Percentiles rank a stretch among this genome's conserved stretches.
These are phyloP conservation scores for Callopanchax toddi DNA, from an alignment of 2,113 vertebrate genomes.

Conservation along the genomic window DNA sequence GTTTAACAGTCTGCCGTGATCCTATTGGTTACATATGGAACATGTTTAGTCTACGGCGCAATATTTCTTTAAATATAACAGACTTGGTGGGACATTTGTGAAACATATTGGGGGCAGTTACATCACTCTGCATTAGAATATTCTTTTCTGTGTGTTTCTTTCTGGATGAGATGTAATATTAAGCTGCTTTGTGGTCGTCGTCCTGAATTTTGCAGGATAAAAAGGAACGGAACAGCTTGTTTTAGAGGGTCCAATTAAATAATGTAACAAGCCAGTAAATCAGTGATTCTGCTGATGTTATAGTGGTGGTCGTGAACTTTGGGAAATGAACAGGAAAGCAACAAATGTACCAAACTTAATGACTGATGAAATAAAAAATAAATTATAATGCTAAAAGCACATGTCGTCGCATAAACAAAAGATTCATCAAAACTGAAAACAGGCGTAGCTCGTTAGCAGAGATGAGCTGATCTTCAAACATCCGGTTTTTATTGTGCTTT, in stretches of 20 bases:
- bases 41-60: not conserved
- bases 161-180: conserved; percentile 22
- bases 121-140: conserved; percentile 5
- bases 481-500: conserved; percentile 70
- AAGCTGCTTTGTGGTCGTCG: conserved; percentile 7
- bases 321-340: no score
- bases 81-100: not conserved
- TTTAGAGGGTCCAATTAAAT: not conserved
- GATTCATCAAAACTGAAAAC: conserved; percentile 17
- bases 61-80: conserved; percentile 11
- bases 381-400: not conserved
- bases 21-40: not conserved
- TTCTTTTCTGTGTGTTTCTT: not conserved
- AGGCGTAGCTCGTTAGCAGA: conserved; percentile 2
- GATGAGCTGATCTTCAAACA: conserved; percentile 27
- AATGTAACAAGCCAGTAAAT: not conserved
- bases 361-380: no score
- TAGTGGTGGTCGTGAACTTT: no score
- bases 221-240: not conserved
- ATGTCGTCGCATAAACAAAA: conserved; percentile 9
- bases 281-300: not conserved
- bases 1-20: no score
- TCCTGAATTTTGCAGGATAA: not conserved
- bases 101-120: conserved; percentile 18
- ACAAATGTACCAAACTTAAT: no score